Evolutionary conservation across 2,888 invertebrate genomes (phyloP), one percentile per base, ranked within the genome.

Genomic region (Latrodectus hesperus): DNA sequence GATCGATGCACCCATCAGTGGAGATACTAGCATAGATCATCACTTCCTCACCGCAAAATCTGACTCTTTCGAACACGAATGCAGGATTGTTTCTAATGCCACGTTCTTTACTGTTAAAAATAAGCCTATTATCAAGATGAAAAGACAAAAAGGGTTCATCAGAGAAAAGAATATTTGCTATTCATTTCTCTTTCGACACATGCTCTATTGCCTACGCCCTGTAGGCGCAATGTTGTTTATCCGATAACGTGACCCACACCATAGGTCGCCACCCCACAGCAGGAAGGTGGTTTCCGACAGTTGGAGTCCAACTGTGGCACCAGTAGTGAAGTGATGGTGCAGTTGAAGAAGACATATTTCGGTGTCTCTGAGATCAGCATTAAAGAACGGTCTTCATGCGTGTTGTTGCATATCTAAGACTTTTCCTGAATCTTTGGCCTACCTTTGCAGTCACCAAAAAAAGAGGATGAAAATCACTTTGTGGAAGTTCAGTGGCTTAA

Each of bases 291-390:
- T 67, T 67, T 22, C 67, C n/a, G 22, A 67, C 67, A 67, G 17
- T 67, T 67, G 0, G 17, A 17, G 17, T 67, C 17, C 4, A 67
- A n/a, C 67, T 17, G 17, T 67, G 16, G 0, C 17, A 17, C 17
- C 17, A n/a, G 67, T 67, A 67, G 0, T 17, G n/a, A 11, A 8
- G 0, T 1, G 1, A 67, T n/a, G 1, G 67, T 67, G 9, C n/a
- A n/a, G 67, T n/a, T 67, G 67, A n/a, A 67, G 67, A 22, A 67
- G 22, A 67, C n/a, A 67, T 17, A 67, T n/a, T 67, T n/a, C 67
- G 17, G 16, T 67, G n/a, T 67, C 67, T 67, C 22, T 17, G 11
- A 6, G 22, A 22, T 22, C 22, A 22, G 22, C 22, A 22, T 22
- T 22, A 22, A 22, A 22, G 22, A 22, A 22, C 22, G 4, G 12